Percentiles rank a stretch among this genome's conserved stretches.
These are phyloP conservation scores for Boloria euphrosyne DNA, from an alignment of 2,888 invertebrate species.

Conservation along the genomic window DNA sequence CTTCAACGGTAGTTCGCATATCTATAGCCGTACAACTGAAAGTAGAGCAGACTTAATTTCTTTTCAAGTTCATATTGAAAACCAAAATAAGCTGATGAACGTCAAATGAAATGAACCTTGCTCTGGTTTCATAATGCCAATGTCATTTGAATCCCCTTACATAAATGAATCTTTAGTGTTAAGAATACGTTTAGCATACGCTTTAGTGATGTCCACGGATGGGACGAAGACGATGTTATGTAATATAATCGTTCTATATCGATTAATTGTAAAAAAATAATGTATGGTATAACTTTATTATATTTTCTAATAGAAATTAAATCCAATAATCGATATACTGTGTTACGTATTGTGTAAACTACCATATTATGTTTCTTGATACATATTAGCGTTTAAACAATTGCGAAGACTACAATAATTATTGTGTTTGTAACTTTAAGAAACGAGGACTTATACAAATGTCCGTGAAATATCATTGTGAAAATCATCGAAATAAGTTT, in stretches of 20 bases:
- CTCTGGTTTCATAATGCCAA: constrained; percentile 63
- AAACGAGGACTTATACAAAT: no score
- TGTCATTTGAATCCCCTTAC: constrained; percentile 57
- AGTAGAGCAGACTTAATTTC: constrained; percentile 31
- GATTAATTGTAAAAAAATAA: no score
- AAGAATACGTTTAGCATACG: constrained; percentile 31
- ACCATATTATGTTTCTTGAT: no score
- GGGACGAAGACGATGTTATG: neutral
- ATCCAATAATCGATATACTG: no score
- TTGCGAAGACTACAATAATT: no score
- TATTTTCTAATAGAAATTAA: no score
- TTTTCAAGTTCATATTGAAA: constrained; percentile 55
- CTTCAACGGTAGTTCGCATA: neutral
- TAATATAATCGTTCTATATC: no score
- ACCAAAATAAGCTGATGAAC: constrained; percentile 45
- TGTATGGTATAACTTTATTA: no score
- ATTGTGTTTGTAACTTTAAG: no score
- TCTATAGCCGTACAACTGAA: constrained; percentile 18
- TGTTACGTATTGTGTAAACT: no score
- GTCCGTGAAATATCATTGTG: neutral
- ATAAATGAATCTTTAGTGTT: constrained; percentile 54
- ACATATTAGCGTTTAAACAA: no score
- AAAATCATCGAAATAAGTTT: constrained; percentile 9
- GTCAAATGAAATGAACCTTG: constrained; percentile 56
- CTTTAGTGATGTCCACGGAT: constrained; percentile 19